Evolutionary conservation across 2,888 invertebrate species (phyloP).

Genomic region (Scaptomyza flava): DNA sequence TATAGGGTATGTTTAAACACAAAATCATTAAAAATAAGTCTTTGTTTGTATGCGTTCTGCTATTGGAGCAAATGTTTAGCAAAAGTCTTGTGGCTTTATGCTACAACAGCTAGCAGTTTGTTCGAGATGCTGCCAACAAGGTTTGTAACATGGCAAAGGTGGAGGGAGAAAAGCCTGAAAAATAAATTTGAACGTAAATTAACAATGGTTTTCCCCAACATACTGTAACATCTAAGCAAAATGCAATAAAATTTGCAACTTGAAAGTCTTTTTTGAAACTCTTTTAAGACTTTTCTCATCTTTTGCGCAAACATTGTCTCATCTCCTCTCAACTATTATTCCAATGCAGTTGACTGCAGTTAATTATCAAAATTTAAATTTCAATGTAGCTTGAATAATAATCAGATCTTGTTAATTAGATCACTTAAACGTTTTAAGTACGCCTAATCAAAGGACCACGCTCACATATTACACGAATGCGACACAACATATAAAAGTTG

Average conservation of each 20-base stretch:
- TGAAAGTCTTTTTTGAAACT: too few species aligned
- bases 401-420: conserved; percentile 58
- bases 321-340: neutral
- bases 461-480: conserved; percentile 23
- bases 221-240: neutral
- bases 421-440: conserved; percentile 44
- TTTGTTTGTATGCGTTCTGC: conserved; percentile 13
- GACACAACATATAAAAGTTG: conserved; percentile 61
- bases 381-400: conserved; percentile 21
- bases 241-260: neutral
- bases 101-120: conserved; percentile 54
- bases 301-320: neutral
- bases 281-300: neutral
- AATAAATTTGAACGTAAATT: conserved; percentile 17
- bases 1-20: neutral
- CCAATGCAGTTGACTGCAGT: too few species aligned
- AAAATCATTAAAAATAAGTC: neutral
- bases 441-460: conserved; percentile 13
- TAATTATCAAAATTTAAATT: conserved; percentile 1
- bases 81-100: conserved; percentile 58
- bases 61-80: conserved; percentile 58
- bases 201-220: neutral
- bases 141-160: conserved; percentile 1
- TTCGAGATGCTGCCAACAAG: conserved; percentile 13
- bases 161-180: too few species aligned